Base-by-base conservation (phyloP, 2,797 vertebrate species). In the Sebastes variabilis region DNA sequence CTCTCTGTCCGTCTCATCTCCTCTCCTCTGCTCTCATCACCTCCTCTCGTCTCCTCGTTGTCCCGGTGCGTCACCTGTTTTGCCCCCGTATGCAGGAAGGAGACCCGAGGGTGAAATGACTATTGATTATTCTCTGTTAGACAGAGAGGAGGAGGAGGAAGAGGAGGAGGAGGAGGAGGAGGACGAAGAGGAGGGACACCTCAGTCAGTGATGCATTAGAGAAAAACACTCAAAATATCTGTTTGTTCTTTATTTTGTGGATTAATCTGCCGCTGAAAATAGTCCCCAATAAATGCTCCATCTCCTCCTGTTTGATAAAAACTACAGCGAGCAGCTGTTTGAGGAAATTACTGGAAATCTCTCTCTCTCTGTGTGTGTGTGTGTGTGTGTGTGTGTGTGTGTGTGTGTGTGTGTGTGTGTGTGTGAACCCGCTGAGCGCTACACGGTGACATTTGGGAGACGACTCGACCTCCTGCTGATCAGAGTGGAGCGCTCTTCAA, bases 41-140 rank as follows among this genome's bases (percentile, higher is more conserved):
- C 49, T 54, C 55, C 72, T 3, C 24, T n/a, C 65, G 32, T 89
- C 82, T 76, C 81, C 72, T 87, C 75, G 42, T 56, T 67, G 68
- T 73, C 79, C 79, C 34, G 38, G 58, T 65, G 69, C 24, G 71
- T 81, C 91, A 88, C 88, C 91, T 92, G 87, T 88, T 84, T 55
- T 66, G 86, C 80, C 88, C 83, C 90, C 29, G 52, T 75, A 77
- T 79, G 81, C 79, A 75, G 78, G 72, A 75, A 73, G 62, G 56
- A 81, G 89, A 87, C 88, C 86, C 59, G 75, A 38, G 18, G 92
- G 90, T 89, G 89, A 92, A 95, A 94, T 94, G 78, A 88, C 77
- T 90, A 94, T 95, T 81, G 94, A 95, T 95, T 95, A 94, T 94
- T 93, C 93, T 79, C 34, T 75, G 69, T 79, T 75, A 60, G 52